A percentile compares a stretch with the other conserved stretches of the same genome.
These are phyloP conservation scores for Galleria mellonella DNA, from an alignment of 1,140 invertebrate genomes.

Conservation along the genomic window DNA sequence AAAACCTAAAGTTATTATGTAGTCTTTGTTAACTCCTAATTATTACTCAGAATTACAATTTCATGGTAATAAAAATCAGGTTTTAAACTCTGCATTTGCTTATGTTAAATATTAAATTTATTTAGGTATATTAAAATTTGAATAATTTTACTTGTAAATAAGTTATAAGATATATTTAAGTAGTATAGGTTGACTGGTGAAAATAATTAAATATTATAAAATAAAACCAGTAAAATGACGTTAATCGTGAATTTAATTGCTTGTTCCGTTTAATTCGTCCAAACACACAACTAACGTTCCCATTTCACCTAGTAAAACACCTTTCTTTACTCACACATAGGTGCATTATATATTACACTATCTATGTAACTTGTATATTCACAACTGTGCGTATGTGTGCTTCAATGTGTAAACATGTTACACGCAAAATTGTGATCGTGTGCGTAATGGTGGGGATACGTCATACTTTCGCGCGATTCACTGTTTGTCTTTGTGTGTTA, in stretches of 20 bases:
- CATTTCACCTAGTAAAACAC: conserved; percentile 67
- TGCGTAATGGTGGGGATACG: conserved; percentile 26
- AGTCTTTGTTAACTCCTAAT: too few relatives aligned
- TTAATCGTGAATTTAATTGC: conserved; percentile 24
- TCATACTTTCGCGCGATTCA: conserved; percentile 21
- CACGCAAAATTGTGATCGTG: conserved; percentile 21
- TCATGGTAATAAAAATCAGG: too few relatives aligned
- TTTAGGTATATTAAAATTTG: too few relatives aligned
- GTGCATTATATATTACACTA: not conserved
- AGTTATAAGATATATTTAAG: too few relatives aligned
- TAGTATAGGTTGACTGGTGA: too few relatives aligned
- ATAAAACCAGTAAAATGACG: not conserved
- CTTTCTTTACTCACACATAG: conserved; percentile 69
- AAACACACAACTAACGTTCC: conserved; percentile 32
- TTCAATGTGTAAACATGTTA: conserved; percentile 12
- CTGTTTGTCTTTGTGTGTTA: not conserved
- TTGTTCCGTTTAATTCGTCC: conserved; percentile 40
- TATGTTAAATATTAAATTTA: too few relatives aligned
- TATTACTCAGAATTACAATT: too few relatives aligned
- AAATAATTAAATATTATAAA: too few relatives aligned
- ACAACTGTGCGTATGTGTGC: conserved; percentile 6
- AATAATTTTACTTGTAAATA: too few relatives aligned
- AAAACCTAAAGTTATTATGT: too few relatives aligned
- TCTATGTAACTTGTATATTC: not conserved
- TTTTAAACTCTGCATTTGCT: too few relatives aligned